Conservation (phyloP, 2,888 invertebrate genomes). For the Lutraria lutraria region DNA sequence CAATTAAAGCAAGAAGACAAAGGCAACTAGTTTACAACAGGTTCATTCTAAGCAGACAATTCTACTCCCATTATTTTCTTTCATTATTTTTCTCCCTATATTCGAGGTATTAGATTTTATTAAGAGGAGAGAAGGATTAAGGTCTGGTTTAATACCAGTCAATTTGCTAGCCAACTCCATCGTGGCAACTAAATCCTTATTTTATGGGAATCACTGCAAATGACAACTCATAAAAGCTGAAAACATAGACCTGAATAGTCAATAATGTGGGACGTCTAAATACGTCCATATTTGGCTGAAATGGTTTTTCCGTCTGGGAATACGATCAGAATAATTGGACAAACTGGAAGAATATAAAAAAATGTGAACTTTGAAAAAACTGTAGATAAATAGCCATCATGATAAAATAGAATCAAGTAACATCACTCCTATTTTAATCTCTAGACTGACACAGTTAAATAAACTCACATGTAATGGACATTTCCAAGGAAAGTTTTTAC, state of each 20-base stretch:
- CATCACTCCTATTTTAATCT: not conserved
- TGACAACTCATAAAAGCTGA: conserved; percentile 52
- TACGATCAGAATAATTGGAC: not conserved
- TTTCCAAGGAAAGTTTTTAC: no score
- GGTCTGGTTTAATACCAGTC: conserved; percentile 57
- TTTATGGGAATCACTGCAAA: conserved; percentile 63
- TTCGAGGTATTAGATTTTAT: conserved; percentile 56
- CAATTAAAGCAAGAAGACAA: not conserved
- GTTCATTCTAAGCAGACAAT: not conserved
- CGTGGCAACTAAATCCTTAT: conserved; percentile 54
- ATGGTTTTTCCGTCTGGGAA: not conserved
- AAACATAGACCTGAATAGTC: conserved; percentile 24
- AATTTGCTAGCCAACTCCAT: conserved; percentile 47
- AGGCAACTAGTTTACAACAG: not conserved
- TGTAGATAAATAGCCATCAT: not conserved
- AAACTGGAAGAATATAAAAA: not conserved
- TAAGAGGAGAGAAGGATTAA: conserved; percentile 55
- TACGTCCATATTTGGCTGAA: not conserved
- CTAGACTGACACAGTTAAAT: no score
- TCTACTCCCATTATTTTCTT: conserved; percentile 23
- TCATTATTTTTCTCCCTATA: conserved; percentile 27
- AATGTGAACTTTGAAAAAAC: no score
- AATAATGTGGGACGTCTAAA: conserved; percentile 6
- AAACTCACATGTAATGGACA: no score
- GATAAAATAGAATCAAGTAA: not conserved